phyloP scores from a whole-genome alignment of 2,888 invertebrate genomes.

The Pachliopta kotzebuea region DNA sequence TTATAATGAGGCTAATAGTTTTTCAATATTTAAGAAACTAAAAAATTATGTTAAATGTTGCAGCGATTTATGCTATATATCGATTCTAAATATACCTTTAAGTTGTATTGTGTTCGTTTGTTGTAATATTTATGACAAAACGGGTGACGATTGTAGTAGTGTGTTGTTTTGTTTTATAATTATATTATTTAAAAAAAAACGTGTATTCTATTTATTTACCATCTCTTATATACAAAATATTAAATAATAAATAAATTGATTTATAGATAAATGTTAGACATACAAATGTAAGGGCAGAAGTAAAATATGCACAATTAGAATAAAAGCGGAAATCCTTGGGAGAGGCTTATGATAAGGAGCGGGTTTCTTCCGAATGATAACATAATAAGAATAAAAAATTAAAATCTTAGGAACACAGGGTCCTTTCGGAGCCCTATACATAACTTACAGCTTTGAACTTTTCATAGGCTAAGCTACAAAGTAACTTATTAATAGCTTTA shows the following conservation, averaged over 20 bases:
- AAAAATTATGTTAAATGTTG: not conserved
- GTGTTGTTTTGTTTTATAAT: constrained; percentile 38
- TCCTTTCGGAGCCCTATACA: no score
- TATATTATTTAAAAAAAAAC: constrained; percentile 28
- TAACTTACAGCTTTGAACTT: no score
- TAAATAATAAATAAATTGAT: not conserved
- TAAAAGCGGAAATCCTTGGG: no score
- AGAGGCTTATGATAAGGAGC: no score
- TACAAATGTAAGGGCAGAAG: no score
- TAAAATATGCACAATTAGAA: no score
- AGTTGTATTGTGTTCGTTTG: constrained; percentile 45
- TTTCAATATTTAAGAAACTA: constrained; percentile 7
- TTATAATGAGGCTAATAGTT: constrained; percentile 21
- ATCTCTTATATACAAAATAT: no score
- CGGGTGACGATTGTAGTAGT: constrained; percentile 38
- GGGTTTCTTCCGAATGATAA: no score
- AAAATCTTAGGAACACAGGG: no score
- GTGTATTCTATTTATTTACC: constrained; percentile 7
- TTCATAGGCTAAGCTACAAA: no score
- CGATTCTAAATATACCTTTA: constrained; percentile 29
- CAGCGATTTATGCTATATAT: constrained; percentile 25
- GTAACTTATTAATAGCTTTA: no score
- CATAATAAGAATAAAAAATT: no score
- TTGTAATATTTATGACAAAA: constrained; percentile 74
- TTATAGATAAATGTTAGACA: not conserved